These are phyloP conservation scores for Neoseiulus cucumeris DNA, from an alignment of 1,140 invertebrate genomes.

Conservation along the genomic window DNA sequence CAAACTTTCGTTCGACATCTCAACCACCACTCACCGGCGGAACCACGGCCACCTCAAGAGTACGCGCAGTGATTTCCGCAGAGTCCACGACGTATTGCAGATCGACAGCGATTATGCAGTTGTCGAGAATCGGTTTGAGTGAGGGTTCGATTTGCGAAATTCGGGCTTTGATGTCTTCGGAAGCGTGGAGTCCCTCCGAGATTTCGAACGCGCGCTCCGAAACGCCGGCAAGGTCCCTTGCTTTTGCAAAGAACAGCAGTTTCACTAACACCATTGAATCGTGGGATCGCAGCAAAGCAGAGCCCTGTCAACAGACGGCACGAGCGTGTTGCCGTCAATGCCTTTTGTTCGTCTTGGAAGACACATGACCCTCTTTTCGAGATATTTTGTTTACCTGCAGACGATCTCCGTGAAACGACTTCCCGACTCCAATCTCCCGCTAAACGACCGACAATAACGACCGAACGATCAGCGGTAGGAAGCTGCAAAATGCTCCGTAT, in stretches of 20 bases:
- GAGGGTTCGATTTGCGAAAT: slow-evolving; percentile 38
- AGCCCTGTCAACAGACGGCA: no score
- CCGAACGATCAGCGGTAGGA: no score
- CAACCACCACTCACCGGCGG: slow-evolving; percentile 63
- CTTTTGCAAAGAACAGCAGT: slow-evolving; percentile 66
- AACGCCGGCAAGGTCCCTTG: slow-evolving; percentile 52
- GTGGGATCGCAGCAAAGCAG: no score
- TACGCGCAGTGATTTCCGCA: slow-evolving; percentile 35
- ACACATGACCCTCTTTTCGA: no score
- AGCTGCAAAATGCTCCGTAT: no score
- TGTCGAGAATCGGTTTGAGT: slow-evolving; percentile 43
- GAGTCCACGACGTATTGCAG: slow-evolving; percentile 45
- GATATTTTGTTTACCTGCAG: no score
- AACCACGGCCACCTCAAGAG: slow-evolving; percentile 59
- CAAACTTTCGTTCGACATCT: neutral
- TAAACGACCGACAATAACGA: no score
- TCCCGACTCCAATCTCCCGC: no score
- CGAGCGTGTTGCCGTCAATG: no score
- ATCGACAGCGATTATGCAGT: slow-evolving; percentile 55
- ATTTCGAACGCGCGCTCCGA: slow-evolving; percentile 30
- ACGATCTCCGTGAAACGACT: no score
- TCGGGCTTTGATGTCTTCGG: slow-evolving; percentile 21
- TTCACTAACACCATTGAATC: slow-evolving; percentile 29
- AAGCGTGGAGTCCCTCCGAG: slow-evolving; percentile 31
- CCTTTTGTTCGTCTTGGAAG: no score